These are phyloP conservation scores for Thunnus thynnus DNA, from an alignment of 2,113 vertebrate genomes.

Conservation along the genomic window DNA sequence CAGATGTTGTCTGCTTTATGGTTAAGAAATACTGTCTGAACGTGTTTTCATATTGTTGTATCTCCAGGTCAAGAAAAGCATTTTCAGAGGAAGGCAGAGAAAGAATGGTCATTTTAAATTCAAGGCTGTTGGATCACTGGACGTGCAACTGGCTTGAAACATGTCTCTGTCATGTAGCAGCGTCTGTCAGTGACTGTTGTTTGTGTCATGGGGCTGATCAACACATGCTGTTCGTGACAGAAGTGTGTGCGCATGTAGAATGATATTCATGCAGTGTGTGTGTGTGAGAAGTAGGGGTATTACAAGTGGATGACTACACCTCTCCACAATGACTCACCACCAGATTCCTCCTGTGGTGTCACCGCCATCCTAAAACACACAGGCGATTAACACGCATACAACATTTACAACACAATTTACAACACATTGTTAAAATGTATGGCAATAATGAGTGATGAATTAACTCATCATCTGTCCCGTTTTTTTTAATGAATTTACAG, in stretches of 20 bases:
- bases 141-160: conserved; percentile 21
- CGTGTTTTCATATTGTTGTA: not conserved
- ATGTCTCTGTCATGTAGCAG: conserved; percentile 30
- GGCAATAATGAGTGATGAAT: conserved; percentile 49
- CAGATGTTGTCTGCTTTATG: not conserved
- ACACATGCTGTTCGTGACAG: conserved; percentile 49
- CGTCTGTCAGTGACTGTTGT: conserved; percentile 46
- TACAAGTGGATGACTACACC: conserved; percentile 78
- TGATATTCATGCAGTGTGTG: conserved; percentile 8
- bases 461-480: conserved; percentile 2
- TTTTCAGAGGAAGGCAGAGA: conserved; percentile 9
- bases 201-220: conserved; percentile 52
- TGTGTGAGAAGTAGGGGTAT: conserved; percentile 57
- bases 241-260: conserved; percentile 46
- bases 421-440: conserved; percentile 33
- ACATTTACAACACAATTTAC: too few relatives aligned
- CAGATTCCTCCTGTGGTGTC: conserved; percentile 70
- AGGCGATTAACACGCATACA: conserved; percentile 34
- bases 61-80: not conserved
- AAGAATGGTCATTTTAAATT: conserved; percentile 38
- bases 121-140: conserved; percentile 12
- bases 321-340: conserved; percentile 77
- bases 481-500: conserved; percentile 44
- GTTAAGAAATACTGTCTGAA: conserved; percentile 2
- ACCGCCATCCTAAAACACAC: conserved; percentile 46